Percentiles rank a stretch among this genome's conserved stretches.
phyloP scores from a whole-genome alignment of 1,140 invertebrate species.

The Sinella curviseta region DNA sequence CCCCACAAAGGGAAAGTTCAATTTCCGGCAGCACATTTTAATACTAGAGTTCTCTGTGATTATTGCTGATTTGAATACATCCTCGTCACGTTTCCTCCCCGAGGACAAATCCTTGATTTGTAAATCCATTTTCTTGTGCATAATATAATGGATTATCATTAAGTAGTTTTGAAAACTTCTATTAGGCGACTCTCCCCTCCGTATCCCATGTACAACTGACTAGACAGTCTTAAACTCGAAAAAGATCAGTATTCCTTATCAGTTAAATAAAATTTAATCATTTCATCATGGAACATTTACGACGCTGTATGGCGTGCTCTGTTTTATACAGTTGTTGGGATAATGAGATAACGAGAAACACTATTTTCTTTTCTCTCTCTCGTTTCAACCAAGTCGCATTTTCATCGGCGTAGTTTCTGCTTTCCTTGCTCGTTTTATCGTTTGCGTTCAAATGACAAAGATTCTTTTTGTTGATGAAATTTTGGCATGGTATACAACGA shows the following conservation, averaged over 20 bases:
- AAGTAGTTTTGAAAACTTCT: too few species aligned
- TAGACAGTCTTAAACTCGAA: neutral
- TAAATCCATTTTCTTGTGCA: neutral
- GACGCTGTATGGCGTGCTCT: too few species aligned
- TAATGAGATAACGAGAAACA: too few species aligned
- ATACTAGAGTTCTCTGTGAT: neutral
- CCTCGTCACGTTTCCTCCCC: neutral
- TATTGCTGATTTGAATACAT: neutral
- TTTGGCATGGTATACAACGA: neutral
- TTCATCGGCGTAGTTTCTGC: neutral
- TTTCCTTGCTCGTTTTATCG: neutral
- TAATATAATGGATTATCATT: too few species aligned
- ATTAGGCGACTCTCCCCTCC: too few species aligned
- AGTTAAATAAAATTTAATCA: neutral
- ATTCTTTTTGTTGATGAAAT: neutral
- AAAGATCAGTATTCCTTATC: neutral
- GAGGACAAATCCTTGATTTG: neutral
- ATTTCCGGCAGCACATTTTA: neutral
- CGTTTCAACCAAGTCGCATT: neutral
- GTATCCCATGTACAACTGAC: neutral
- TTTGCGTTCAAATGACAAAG: neutral
- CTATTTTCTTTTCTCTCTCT: too few species aligned
- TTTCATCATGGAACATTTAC: too few species aligned
- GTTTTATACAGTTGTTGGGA: too few species aligned
- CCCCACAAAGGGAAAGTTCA: constrained; percentile 14